Conservation (phyloP, 2,888 invertebrate genomes). For the Apomyelois bistriatella region DNA sequence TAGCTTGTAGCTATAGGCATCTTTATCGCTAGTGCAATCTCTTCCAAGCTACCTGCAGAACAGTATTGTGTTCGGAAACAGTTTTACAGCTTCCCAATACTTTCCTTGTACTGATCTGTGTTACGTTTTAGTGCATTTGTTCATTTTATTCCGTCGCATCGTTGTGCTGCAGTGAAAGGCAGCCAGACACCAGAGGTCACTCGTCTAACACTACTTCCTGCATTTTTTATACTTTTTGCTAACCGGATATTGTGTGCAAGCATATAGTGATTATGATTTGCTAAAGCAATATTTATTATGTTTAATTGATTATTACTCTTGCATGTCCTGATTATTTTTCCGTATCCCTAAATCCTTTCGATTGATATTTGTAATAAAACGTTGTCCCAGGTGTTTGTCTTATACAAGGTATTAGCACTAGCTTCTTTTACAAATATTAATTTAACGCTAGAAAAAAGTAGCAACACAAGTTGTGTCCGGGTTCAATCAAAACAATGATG, state of each 20-base stretch:
- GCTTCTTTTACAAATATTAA: neutral
- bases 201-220: slow-evolving; percentile 5
- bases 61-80: neutral
- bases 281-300: no score
- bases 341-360: no score
- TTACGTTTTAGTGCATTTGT: slow-evolving; percentile 5
- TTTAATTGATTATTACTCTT: no score
- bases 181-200: slow-evolving; percentile 1
- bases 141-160: slow-evolving; percentile 3
- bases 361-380: no score
- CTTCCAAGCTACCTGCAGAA: neutral
- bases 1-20: no score
- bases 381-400: no score
- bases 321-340: no score
- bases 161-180: slow-evolving; percentile 10
- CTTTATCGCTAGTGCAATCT: no score
- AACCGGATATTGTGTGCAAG: neutral
- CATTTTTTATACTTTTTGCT: slow-evolving; percentile 1
- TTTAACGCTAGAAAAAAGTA: neutral
- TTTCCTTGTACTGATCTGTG: neutral
- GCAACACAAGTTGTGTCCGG: neutral
- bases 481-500: slow-evolving; percentile 2
- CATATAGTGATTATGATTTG: neutral
- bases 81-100: neutral
- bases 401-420: no score